Evolutionary conservation across 1,140 invertebrate genomes (phyloP).

Genomic region (Hycleus phaleratus): DNA sequence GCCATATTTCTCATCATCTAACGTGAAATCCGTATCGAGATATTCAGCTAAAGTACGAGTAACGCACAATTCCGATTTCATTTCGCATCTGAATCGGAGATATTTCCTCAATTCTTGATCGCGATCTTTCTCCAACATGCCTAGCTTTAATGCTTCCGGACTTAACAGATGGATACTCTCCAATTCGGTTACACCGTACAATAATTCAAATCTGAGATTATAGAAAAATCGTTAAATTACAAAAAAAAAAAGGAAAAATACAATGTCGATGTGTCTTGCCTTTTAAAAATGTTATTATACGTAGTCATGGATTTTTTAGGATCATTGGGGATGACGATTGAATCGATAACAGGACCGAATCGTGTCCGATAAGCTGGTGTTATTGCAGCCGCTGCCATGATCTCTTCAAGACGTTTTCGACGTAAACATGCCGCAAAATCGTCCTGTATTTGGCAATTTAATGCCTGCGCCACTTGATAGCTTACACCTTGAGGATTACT

Average conservation of each 20-base stretch:
- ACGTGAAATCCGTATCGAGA: constrained; percentile 13
- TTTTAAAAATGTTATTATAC: constrained; percentile 64
- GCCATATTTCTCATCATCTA: constrained; percentile 12
- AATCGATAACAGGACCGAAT: constrained; percentile 77
- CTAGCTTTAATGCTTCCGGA: constrained; percentile 66
- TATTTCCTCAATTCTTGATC: constrained; percentile 72
- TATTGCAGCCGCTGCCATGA: constrained; percentile 58
- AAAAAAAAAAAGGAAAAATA: not conserved
- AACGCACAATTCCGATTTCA: constrained; percentile 52
- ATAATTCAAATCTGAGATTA: constrained; percentile 68
- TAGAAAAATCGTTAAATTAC: not conserved
- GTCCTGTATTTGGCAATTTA: constrained; percentile 63
- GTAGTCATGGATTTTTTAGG: constrained; percentile 64
- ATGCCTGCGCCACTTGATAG: constrained; percentile 67
- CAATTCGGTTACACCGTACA: constrained; percentile 81
- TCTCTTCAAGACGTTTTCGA: constrained; percentile 53
- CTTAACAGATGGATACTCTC: constrained; percentile 81
- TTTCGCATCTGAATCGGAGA: constrained; percentile 56
- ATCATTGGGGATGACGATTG: constrained; percentile 71
- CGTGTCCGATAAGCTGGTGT: constrained; percentile 59
- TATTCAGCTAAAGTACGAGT: constrained; percentile 62
- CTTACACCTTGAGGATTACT: constrained; percentile 71
- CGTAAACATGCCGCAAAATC: constrained; percentile 57
- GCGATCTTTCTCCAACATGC: constrained; percentile 69
- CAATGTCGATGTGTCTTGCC: constrained; percentile 41